Base-by-base conservation (phyloP, 2,113 vertebrate species). In the Poecile atricapillus region DNA sequence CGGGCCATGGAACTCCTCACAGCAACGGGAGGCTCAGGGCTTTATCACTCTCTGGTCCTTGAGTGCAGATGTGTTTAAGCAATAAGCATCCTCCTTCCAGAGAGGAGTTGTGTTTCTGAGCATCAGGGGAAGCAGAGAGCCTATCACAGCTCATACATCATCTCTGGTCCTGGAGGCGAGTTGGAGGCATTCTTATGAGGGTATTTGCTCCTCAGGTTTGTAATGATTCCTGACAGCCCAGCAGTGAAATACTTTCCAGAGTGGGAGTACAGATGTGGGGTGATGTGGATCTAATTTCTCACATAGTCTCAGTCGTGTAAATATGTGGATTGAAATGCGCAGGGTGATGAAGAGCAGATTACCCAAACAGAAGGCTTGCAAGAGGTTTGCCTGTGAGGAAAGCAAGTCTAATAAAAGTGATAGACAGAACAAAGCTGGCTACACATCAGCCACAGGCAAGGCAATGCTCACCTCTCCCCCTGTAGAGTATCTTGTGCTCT, bases 171-270 rank as follows among this genome's bases (percentile, higher is more conserved):
- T 93, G 89, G 16, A 82, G 79, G 83, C 5, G 0, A 91, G 59
- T 20, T 69, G 67, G 64, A 90, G 67, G 77, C 87, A 58, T 84
- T 84, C 37, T 3, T 55, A 47, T 16, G 65, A 93, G 89, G 67
- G 67, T 49, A 73, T 63, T 76, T 77, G 80, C 33, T 96, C 63
- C 69, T 91, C 46, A 46, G 73, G 62, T 96, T 92, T 92, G 67
- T 95, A 96, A 96, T 85, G 90, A 93, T 56, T 94, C 83, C 92
- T 95, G 90, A 95, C 94, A 97, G 89, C 69, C 55, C 52, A 47
- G 53, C 77, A 91, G 58, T 53, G 58, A 92, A 97, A 89, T 87
- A 44, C 79, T 92, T 95, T 91, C 86, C 89, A 91, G 73, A 94
- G 53, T 49, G 83, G 37, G 80, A 90, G 56, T 50, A 76, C 90